Evolutionary conservation across 2,113 vertebrate genomes (phyloP).

Genomic region (Mirounga angustirostris): DNA sequence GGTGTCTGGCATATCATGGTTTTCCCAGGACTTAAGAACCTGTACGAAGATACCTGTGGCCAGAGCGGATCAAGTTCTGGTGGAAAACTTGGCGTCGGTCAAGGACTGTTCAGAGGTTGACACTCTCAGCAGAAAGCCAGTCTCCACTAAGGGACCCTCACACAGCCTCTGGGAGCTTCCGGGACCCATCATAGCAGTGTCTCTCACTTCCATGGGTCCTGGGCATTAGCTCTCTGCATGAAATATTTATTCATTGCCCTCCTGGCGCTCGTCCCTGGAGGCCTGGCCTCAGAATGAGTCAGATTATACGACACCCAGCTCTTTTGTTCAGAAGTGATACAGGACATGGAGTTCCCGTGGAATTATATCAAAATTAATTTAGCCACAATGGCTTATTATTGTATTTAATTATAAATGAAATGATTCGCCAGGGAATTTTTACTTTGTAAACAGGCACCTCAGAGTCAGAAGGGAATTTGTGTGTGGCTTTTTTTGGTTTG

Average conservation of each 20-base stretch:
- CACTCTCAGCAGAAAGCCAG: background rate
- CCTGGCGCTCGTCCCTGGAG: background rate
- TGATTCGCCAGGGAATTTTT: constrained; percentile 60
- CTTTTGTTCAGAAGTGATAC: constrained; percentile 57
- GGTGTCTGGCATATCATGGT: background rate
- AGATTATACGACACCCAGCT: background rate
- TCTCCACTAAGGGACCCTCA: fast-evolving
- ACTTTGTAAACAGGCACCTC: constrained; percentile 78
- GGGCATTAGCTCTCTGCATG: background rate
- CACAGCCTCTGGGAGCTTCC: constrained; percentile 43
- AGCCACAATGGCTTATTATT: constrained; percentile 75
- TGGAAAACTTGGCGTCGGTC: background rate
- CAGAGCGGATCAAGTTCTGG: background rate
- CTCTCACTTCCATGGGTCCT: constrained; percentile 64
- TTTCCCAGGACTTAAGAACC: background rate
- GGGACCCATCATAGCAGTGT: constrained; percentile 67
- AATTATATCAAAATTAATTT: constrained; percentile 80
- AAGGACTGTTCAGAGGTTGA: background rate
- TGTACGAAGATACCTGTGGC: background rate
- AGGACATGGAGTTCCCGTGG: constrained; percentile 62
- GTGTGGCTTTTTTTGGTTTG: background rate
- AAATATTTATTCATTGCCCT: background rate
- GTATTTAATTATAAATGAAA: constrained; percentile 80
- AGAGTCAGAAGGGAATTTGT: constrained; percentile 49
- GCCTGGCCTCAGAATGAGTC: background rate